A percentile compares a stretch with the other conserved stretches of the same genome.
phyloP scores from a whole-genome alignment of 2,113 vertebrate genomes.

The Chionomys nivalis region DNA sequence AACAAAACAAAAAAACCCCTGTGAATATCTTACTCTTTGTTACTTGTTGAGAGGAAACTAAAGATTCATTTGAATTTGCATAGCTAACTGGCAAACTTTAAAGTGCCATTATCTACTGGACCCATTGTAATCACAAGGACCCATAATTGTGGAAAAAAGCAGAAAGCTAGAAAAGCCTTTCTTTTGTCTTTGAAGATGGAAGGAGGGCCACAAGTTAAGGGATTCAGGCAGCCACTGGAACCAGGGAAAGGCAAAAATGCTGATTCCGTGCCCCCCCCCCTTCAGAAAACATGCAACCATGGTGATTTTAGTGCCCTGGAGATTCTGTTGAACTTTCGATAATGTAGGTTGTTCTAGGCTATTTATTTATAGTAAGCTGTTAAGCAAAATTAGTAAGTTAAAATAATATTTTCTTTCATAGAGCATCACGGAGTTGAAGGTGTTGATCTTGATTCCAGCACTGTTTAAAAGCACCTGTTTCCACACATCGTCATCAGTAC shows the following conservation, averaged over 20 bases:
- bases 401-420: not conserved
- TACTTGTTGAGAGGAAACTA: not conserved
- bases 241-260: not conserved
- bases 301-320: not conserved
- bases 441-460: not conserved
- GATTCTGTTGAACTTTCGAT: not conserved
- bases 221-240: not conserved
- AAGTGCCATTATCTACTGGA: conserved; percentile 17
- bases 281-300: not conserved
- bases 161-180: not conserved
- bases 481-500: not conserved
- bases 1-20: not conserved
- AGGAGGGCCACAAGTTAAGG: not conserved
- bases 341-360: conserved; percentile 25
- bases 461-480: not conserved
- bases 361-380: not conserved
- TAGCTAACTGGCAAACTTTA: not conserved
- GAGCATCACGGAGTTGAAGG: not conserved
- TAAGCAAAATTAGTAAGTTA: not conserved
- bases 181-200: not conserved
- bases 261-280: too few relatives aligned
- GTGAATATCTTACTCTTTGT: not conserved
- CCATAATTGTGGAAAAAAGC: not conserved
- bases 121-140: not conserved
- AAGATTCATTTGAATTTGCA: not conserved